phyloP scores from a whole-genome alignment of 1,140 invertebrate species.

The Delia radicum region DNA sequence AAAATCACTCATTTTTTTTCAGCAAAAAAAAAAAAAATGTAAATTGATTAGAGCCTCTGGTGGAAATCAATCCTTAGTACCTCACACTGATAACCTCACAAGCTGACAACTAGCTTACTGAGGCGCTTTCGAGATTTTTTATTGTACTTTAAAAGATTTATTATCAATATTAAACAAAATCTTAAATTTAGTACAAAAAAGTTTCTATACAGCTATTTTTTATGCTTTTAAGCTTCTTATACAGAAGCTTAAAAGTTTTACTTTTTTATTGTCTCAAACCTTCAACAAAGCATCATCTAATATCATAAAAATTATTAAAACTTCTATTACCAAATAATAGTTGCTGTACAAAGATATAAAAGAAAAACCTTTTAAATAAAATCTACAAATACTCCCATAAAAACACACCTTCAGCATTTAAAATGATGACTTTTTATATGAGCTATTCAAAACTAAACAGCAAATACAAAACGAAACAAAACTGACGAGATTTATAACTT shows the following conservation, averaged over 20 bases:
- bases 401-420: not conserved
- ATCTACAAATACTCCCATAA: not conserved
- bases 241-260: constrained; percentile 1
- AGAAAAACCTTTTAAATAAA: not conserved
- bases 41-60: too few relatives aligned
- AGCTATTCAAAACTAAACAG: not conserved
- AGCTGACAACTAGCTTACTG: too few relatives aligned
- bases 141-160: too few relatives aligned
- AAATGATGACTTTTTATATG: not conserved
- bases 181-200: too few relatives aligned
- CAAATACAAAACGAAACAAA: not conserved
- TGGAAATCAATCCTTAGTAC: too few relatives aligned
- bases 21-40: too few relatives aligned
- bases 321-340: not conserved
- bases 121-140: too few relatives aligned
- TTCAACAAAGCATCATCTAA: not conserved
- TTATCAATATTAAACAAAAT: too few relatives aligned
- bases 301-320: not conserved
- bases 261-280: not conserved
- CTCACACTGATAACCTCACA: too few relatives aligned
- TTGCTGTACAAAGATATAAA: too few relatives aligned
- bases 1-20: too few relatives aligned
- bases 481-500: not conserved
- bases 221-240: not conserved
- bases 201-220: not conserved